Percentiles rank a stretch among this genome's conserved stretches.
Conservation (phyloP, 2,113 vertebrate species). For the Nannobrachium achirus region DNA sequence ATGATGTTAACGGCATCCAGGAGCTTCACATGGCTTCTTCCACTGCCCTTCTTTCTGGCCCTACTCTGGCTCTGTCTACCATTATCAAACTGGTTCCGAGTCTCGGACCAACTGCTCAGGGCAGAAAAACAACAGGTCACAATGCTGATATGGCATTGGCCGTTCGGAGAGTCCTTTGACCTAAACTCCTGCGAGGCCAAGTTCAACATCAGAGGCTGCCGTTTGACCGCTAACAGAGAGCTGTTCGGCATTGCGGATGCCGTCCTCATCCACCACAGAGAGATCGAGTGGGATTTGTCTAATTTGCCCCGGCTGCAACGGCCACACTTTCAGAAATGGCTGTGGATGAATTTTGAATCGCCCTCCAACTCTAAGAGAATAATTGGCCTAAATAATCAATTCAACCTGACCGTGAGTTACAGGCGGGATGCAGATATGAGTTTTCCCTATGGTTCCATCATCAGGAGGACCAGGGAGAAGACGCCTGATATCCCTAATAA, state of each 20-base stretch:
- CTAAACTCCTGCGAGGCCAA: slow-evolving; percentile 68
- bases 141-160: slow-evolving; percentile 44
- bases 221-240: slow-evolving; percentile 83
- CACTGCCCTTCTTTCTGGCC: not conserved
- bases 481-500: slow-evolving; percentile 80
- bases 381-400: slow-evolving; percentile 83
- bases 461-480: slow-evolving; percentile 59
- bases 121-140: not conserved
- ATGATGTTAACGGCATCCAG: too few species aligned
- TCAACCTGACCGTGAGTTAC: slow-evolving; percentile 84
- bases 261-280: slow-evolving; percentile 85
- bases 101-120: not conserved
- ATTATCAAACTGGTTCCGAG: not conserved
- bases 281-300: slow-evolving; percentile 84
- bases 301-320: slow-evolving; percentile 83
- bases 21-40: too few species aligned
- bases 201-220: slow-evolving; percentile 84
- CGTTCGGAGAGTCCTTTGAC: slow-evolving; percentile 77
- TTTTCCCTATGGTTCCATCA: slow-evolving; percentile 82
- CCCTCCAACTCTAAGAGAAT: slow-evolving; percentile 82
- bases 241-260: slow-evolving; percentile 83
- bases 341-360: slow-evolving; percentile 90
- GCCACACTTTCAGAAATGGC: slow-evolving; percentile 87
- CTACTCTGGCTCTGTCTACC: not conserved
- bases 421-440: slow-evolving; percentile 86